Conservation (phyloP, 2,888 invertebrate genomes). For the Bellardia bayeri region DNA sequence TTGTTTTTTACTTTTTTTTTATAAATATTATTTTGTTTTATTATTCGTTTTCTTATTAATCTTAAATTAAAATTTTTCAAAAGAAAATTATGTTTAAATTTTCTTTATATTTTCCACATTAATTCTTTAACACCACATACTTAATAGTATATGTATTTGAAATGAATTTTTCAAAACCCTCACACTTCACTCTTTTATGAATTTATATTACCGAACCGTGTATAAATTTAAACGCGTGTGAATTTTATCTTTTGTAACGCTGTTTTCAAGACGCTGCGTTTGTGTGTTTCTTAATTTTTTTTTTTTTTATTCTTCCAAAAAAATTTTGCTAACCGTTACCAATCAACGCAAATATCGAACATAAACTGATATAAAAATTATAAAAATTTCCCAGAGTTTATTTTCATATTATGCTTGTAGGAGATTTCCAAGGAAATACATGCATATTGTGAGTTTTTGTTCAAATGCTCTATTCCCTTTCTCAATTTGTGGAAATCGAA, state of each 20-base stretch:
- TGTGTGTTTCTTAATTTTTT: constrained; percentile 32
- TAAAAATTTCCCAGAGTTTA: constrained; percentile 70
- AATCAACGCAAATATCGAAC: constrained; percentile 84
- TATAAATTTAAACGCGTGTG: constrained; percentile 26
- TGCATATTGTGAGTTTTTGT: background rate
- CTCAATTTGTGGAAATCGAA: background rate
- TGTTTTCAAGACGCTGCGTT: constrained; percentile 38
- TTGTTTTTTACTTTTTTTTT: constrained; percentile 46
- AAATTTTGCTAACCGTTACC: constrained; percentile 79
- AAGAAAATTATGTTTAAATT: constrained; percentile 11
- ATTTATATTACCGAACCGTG: constrained; percentile 48
- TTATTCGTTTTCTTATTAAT: background rate
- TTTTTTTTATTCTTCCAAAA: background rate
- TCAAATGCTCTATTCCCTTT: background rate
- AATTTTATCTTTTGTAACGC: background rate
- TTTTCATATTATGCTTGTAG: constrained; percentile 30
- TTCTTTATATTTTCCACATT: constrained; percentile 19
- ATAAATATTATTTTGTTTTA: background rate
- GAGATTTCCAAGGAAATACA: constrained; percentile 36
- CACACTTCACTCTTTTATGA: background rate
- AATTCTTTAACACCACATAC: background rate
- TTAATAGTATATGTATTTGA: background rate
- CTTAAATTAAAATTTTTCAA: background rate
- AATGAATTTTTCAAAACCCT: background rate
- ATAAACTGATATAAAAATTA: constrained; percentile 82